phyloP scores from a whole-genome alignment of 1,140 invertebrate species.

The Cydia amplana region DNA sequence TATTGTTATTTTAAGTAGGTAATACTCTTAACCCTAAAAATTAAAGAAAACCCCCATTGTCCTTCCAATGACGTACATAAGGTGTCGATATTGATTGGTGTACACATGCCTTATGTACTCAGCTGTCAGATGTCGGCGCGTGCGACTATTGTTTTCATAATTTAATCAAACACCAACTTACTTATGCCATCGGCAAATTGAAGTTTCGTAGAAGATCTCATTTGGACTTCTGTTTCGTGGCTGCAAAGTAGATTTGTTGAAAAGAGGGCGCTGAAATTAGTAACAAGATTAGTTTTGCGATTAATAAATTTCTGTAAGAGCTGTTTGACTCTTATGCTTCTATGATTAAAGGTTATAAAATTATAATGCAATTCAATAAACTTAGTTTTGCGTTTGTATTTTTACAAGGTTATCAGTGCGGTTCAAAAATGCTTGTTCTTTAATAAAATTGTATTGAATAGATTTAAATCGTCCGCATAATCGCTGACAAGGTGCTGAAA shows the following conservation, averaged over 20 bases:
- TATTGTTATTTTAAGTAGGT: neutral
- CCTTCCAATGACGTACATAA: slow-evolving; percentile 18
- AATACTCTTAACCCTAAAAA: neutral
- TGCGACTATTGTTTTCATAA: slow-evolving; percentile 13
- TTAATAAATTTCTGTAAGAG: neutral
- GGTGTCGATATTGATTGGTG: slow-evolving; percentile 3
- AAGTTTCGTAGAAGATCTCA: neutral
- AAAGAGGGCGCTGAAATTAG: neutral
- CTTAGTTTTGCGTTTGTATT: neutral
- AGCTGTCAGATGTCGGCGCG: slow-evolving; percentile 15
- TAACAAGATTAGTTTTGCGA: neutral
- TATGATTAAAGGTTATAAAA: neutral
- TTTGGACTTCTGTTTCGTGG: neutral
- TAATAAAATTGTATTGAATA: neutral
- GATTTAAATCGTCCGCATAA: neutral
- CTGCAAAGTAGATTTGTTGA: neutral
- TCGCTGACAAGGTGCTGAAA: slow-evolving; percentile 2
- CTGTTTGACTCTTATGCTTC: neutral
- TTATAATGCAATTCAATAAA: neutral
- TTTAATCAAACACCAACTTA: slow-evolving; percentile 8
- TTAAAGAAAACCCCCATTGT: slow-evolving; percentile 4
- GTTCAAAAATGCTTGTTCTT: neutral
- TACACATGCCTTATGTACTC: slow-evolving; percentile 20
- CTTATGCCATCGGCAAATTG: neutral
- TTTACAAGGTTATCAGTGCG: slow-evolving; percentile 1